Conservation (phyloP, 37 sponge, comb jelly and placozoan genomes). For the Lycopodina hypogea region DNA sequence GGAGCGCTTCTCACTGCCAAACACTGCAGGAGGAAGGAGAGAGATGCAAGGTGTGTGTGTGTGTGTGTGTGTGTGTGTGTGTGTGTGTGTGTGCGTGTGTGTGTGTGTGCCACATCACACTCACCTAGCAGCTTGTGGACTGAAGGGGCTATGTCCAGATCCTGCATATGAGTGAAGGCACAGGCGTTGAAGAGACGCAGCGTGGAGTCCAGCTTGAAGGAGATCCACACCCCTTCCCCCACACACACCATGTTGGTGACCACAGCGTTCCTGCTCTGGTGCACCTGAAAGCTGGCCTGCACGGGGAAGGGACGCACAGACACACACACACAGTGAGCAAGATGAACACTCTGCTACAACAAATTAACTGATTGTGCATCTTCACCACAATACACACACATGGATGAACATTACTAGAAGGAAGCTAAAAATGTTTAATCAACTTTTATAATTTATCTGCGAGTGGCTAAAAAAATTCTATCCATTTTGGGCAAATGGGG, state of each 20-base stretch:
- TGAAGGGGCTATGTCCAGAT: constrained; percentile 72
- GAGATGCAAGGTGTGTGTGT: neutral
- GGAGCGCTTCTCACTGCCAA: constrained; percentile 65
- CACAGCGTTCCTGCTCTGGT: constrained; percentile 51
- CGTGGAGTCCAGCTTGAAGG: constrained; percentile 73
- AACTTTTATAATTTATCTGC: too few relatives aligned
- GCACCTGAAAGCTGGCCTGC: constrained; percentile 68
- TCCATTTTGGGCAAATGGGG: too few relatives aligned
- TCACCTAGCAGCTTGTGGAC: constrained; percentile 66
- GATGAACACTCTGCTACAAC: neutral
- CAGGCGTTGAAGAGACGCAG: constrained; percentile 76
- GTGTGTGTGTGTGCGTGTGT: neutral
- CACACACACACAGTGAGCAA: neutral
- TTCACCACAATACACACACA: too few relatives aligned
- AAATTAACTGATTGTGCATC: too few relatives aligned
- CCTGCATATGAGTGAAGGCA: constrained; percentile 80
- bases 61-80: neutral
- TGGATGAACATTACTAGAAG: too few relatives aligned
- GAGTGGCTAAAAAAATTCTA: too few relatives aligned
- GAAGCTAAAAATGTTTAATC: too few relatives aligned
- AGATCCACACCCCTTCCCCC: constrained; percentile 90
- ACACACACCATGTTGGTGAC: constrained; percentile 60
- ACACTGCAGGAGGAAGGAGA: constrained; percentile 30
- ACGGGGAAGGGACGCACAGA: neutral
- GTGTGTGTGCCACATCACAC: neutral